Evolutionary conservation across 2,113 vertebrate genomes (phyloP).

Genomic region (Neogale vison): DNA sequence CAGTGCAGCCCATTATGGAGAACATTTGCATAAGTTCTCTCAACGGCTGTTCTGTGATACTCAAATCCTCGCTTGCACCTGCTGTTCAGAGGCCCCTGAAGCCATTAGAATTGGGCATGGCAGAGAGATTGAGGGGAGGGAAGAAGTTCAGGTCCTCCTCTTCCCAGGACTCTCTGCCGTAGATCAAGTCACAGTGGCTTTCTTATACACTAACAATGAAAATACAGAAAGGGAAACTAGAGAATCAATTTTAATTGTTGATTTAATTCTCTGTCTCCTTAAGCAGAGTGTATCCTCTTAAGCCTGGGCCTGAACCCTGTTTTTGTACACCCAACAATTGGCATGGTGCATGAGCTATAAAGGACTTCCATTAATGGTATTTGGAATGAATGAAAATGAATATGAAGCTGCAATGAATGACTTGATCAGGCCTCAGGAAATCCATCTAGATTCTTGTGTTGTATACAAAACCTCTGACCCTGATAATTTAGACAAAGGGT

Average conservation of each 20-base stretch:
- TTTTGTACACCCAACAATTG: not conserved
- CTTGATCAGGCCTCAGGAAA: not conserved
- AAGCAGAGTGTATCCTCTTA: not conserved
- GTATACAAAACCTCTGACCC: not conserved
- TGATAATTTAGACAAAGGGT: not conserved
- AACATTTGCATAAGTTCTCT: not conserved
- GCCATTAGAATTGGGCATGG: not conserved
- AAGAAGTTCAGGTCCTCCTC: not conserved
- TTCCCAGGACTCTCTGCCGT: not conserved
- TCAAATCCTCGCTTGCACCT: not conserved
- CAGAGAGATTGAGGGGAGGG: not conserved
- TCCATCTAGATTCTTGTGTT: not conserved
- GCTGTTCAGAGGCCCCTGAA: not conserved
- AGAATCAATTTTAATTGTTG: not conserved
- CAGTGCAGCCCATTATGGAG: not conserved
- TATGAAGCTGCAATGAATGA: not conserved
- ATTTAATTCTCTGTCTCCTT: not conserved
- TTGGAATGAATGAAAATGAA: not conserved
- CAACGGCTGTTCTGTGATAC: not conserved
- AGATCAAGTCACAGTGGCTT: not conserved
- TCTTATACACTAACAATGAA: no score
- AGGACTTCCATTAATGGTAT: not conserved
- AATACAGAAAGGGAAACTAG: no score
- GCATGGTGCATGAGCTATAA: not conserved
- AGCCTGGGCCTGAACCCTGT: not conserved